Percentiles rank a stretch among this genome's conserved stretches.
These are phyloP conservation scores for Drosophila asahinai DNA, from an alignment of 1,140 invertebrate genomes.

Conservation along the genomic window DNA sequence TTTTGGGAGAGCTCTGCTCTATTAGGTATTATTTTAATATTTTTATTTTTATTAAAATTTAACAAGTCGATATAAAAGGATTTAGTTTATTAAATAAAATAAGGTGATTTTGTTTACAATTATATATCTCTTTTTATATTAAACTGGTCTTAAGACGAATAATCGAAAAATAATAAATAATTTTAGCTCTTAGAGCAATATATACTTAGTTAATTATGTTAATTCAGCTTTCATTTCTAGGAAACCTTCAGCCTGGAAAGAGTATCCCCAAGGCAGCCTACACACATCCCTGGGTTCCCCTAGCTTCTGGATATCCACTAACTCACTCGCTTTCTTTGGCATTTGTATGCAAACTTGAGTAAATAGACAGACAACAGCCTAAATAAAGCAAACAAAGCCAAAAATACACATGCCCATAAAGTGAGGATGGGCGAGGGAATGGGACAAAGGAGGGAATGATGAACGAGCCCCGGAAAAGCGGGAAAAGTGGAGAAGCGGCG, in stretches of 20 bases:
- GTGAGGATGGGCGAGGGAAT: constrained; percentile 7
- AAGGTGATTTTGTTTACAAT: no score
- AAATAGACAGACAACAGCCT: constrained; percentile 72
- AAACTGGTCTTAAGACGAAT: no score
- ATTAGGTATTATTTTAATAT: not conserved
- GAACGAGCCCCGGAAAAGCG: constrained; percentile 22
- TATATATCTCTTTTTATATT: no score
- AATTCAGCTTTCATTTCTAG: no score
- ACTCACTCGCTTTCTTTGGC: constrained; percentile 34
- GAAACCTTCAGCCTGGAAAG: not conserved
- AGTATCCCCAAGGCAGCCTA: constrained; percentile 1
- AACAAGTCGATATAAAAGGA: no score
- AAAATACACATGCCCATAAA: constrained; percentile 62
- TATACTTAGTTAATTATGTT: no score
- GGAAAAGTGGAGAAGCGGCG: constrained; percentile 10
- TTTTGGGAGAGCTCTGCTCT: no score
- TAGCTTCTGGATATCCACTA: constrained; percentile 17
- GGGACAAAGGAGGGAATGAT: constrained; percentile 9
- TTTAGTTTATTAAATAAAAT: no score
- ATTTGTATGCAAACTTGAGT: constrained; percentile 66
- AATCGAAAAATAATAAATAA: no score
- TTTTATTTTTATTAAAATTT: not conserved
- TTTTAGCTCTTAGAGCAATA: no score
- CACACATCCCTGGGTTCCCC: not conserved
- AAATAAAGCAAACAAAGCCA: constrained; percentile 71